A percentile compares a stretch with the other conserved stretches of the same genome.
Conservation (phyloP, 2,113 vertebrate species). For the Paralichthys olivaceus region DNA sequence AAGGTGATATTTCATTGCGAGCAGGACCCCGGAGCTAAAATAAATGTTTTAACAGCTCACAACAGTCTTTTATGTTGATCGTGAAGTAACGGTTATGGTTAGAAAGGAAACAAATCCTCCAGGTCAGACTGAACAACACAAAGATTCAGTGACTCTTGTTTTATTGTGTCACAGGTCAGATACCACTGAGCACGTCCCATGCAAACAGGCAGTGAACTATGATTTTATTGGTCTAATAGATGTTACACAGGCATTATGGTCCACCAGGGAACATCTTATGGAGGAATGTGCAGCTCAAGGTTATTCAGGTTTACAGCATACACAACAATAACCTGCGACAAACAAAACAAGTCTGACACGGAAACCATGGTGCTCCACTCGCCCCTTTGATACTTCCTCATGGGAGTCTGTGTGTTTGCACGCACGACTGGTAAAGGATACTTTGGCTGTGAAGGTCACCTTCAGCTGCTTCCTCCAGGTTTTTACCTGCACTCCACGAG, state of each 20-base stretch:
- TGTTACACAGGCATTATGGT: conserved; percentile 31
- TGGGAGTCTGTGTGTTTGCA: conserved; percentile 70
- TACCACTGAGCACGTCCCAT: background rate
- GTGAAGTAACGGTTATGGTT: background rate
- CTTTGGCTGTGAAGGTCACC: conserved; percentile 79
- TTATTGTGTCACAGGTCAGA: conserved; percentile 30
- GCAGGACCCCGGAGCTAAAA: conserved; percentile 32
- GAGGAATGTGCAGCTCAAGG: conserved; percentile 70
- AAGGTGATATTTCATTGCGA: conserved; percentile 60
- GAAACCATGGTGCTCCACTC: conserved; percentile 41
- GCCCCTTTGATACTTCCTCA: conserved; percentile 56
- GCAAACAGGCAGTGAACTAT: conserved; percentile 31
- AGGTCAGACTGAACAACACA: background rate
- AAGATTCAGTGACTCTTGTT: conserved; percentile 18
- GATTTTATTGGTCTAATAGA: conserved; percentile 45
- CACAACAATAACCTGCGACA: conserved; percentile 58
- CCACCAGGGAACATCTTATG: conserved; percentile 55
- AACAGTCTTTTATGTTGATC: conserved; percentile 13
- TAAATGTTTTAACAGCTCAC: conserved; percentile 20
- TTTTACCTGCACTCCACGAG: conserved; percentile 75
- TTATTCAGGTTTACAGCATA: conserved; percentile 68
- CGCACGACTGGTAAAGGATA: conserved; percentile 56
- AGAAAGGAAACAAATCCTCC: conserved; percentile 1
- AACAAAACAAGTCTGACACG: conserved; percentile 75
- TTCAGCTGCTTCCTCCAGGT: conserved; percentile 70